Conservation (phyloP, 2,888 invertebrate genomes). For the Siphonodentalium dalli region DNA sequence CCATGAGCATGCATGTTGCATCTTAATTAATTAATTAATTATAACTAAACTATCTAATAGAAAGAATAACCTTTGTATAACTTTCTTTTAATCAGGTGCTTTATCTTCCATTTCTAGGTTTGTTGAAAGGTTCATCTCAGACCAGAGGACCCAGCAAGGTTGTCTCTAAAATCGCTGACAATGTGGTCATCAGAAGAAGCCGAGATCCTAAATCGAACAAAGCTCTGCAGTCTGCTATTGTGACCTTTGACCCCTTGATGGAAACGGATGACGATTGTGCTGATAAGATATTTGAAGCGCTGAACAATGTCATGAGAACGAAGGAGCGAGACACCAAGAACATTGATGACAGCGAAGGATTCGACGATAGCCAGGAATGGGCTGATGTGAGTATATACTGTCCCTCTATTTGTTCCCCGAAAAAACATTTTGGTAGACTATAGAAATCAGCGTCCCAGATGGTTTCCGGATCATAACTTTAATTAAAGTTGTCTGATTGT, state of each 20-base stretch:
- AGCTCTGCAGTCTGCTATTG: slow-evolving; percentile 32
- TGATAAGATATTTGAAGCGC: background rate
- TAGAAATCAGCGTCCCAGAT: too few species aligned
- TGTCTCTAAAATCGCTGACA: slow-evolving; percentile 54
- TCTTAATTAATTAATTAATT: too few species aligned
- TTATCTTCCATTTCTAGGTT: slow-evolving; percentile 39
- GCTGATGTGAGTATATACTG: slow-evolving; percentile 71
- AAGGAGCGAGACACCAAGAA: background rate
- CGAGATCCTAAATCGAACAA: slow-evolving; percentile 37
- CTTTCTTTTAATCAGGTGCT: slow-evolving; percentile 13
- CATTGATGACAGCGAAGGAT: slow-evolving; percentile 18
- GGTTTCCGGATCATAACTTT: too few species aligned
- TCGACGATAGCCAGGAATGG: slow-evolving; percentile 78
- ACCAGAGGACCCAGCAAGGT: slow-evolving; percentile 48
- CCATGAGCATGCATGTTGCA: too few species aligned
- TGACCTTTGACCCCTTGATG: slow-evolving; percentile 47
- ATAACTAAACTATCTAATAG: background rate
- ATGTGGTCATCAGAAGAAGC: slow-evolving; percentile 34
- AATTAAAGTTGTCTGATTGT: too few species aligned
- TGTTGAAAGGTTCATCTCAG: slow-evolving; percentile 57
- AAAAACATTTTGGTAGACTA: too few species aligned
- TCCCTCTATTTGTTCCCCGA: background rate
- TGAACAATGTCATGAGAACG: background rate
- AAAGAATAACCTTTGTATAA: slow-evolving; percentile 2
- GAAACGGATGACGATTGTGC: slow-evolving; percentile 43